phyloP scores from a whole-genome alignment of 2,888 invertebrate genomes.

The Druceiella hillmani region DNA sequence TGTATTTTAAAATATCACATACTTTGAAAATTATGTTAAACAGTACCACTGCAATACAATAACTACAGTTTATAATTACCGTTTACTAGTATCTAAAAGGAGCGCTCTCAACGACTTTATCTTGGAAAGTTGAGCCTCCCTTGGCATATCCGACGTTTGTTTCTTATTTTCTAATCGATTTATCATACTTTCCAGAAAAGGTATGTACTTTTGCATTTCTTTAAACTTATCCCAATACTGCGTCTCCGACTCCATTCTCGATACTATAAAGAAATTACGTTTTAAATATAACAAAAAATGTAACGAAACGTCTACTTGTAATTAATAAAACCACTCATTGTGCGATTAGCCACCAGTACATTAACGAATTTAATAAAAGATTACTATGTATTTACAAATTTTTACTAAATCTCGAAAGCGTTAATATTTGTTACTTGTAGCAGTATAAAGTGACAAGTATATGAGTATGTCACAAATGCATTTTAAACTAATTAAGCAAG shows the following conservation, averaged over 20 bases:
- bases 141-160: conserved; percentile 39
- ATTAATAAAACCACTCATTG: too few species aligned
- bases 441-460: too few species aligned
- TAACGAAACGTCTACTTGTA: too few species aligned
- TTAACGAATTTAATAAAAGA: too few species aligned
- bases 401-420: too few species aligned
- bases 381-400: too few species aligned
- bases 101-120: conserved; percentile 58
- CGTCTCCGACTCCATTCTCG: conserved; percentile 38
- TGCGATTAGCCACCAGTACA: too few species aligned
- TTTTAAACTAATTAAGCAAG: background rate
- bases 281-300: too few species aligned
- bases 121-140: conserved; percentile 58
- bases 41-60: too few species aligned
- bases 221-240: conserved; percentile 58
- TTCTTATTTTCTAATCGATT: conserved; percentile 52
- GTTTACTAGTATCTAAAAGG: conserved; percentile 57
- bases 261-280: conserved; percentile 25
- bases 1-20: conserved; percentile 5
- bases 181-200: conserved; percentile 69
- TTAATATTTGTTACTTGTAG: too few species aligned
- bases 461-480: too few species aligned
- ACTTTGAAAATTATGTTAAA: too few species aligned
- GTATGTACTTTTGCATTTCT: conserved; percentile 64
- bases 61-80: conserved; percentile 37